Percentiles rank a stretch among this genome's conserved stretches.
phyloP scores from a whole-genome alignment of 1,140 invertebrate genomes.

The Saxidomus purpurata region DNA sequence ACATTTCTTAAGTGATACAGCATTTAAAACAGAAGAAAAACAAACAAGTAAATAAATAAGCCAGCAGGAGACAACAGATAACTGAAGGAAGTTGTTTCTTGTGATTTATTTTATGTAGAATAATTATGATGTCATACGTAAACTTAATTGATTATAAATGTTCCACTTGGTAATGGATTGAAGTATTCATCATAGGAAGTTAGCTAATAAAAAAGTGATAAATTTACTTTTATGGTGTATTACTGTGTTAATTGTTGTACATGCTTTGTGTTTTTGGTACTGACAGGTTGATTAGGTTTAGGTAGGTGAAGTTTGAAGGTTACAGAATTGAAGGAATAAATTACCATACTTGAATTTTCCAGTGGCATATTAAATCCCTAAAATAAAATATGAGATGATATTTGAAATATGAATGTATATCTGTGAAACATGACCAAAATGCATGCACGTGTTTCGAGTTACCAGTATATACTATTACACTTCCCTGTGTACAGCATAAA shows the following conservation, averaged over 20 bases:
- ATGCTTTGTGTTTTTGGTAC: neutral
- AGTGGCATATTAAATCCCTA: neutral
- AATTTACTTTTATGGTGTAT: neutral
- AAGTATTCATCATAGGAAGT: neutral
- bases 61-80: neutral
- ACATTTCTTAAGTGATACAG: too few species aligned
- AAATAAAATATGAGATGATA: too few species aligned
- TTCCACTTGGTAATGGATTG: neutral
- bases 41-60: too few species aligned
- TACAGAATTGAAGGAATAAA: neutral
- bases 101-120: neutral
- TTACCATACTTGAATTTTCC: neutral
- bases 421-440: too few species aligned
- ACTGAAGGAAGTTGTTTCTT: neutral
- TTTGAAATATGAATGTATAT: neutral
- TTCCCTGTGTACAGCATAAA: too few species aligned
- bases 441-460: too few species aligned
- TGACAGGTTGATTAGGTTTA: conserved; percentile 2
- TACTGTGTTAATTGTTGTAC: neutral
- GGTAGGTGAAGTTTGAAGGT: neutral
- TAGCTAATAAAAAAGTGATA: neutral
- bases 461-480: too few species aligned
- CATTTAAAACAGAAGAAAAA: too few species aligned
- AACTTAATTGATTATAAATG: too few species aligned
- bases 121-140: neutral